Conservation (phyloP, 92 coral and sea anemone genomes). For the Parazoanthus atlanticus region DNA sequence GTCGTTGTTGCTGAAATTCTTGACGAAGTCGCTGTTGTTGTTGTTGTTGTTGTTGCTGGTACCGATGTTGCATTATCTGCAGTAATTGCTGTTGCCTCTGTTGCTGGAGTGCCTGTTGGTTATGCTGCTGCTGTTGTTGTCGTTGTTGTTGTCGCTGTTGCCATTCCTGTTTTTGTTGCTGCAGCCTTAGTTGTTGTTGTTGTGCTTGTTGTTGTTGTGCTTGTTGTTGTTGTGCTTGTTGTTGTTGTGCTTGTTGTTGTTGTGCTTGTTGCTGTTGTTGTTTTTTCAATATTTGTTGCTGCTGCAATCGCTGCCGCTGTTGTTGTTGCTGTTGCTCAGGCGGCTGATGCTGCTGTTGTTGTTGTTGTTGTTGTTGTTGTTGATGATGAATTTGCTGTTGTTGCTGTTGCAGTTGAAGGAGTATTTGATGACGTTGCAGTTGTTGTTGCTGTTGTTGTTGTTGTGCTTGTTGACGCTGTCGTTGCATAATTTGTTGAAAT, state of each 20-base stretch:
- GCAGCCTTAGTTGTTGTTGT: not conserved
- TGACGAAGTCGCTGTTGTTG: not conserved
- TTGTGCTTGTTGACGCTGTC: not conserved
- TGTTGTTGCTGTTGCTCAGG: not conserved
- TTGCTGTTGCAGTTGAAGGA: not conserved
- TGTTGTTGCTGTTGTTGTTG: not conserved
- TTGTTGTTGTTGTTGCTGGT: not conserved
- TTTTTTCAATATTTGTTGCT: no score
- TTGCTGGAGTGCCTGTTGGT: not conserved
- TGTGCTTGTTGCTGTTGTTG: not conserved
- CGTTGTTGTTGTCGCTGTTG: not conserved
- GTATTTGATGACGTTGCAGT: not conserved
- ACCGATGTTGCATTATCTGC: not conserved
- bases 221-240: not conserved
- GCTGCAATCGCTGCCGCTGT: not conserved
- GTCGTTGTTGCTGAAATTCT: not conserved
- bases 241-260: not conserved
- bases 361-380: not conserved
- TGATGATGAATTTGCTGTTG: not conserved
- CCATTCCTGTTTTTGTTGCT: not conserved
- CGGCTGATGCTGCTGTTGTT: not conserved
- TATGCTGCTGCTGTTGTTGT: not conserved
- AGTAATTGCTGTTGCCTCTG: not conserved
- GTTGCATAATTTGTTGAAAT: constrained; percentile 1
- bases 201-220: not conserved